Evolutionary conservation across 2,888 invertebrate species (phyloP).

Genomic region (Neoaliturus tenellus): DNA sequence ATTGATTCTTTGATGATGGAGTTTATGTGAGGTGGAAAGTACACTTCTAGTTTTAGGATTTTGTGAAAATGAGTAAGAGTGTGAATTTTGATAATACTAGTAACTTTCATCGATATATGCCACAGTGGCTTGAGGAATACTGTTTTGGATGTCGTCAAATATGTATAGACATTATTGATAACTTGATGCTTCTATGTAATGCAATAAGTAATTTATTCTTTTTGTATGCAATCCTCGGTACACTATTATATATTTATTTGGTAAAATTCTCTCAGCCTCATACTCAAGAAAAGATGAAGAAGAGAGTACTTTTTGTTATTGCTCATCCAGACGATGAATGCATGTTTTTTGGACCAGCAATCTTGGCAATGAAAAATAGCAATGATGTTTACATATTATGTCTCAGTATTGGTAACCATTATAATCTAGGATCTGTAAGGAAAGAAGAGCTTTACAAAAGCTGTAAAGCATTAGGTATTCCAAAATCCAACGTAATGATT

Average conservation of each 20-base stretch:
- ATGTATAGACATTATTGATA: not conserved
- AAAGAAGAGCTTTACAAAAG: slow-evolving; percentile 89
- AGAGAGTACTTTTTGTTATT: slow-evolving; percentile 85
- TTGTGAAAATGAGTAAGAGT: not conserved
- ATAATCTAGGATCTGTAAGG: slow-evolving; percentile 75
- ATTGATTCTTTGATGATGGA: no score
- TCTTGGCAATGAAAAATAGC: slow-evolving; percentile 80
- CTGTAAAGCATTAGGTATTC: slow-evolving; percentile 87
- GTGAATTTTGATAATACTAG: not conserved
- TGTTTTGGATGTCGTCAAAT: not conserved
- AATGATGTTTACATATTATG: slow-evolving; percentile 87
- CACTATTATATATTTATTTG: not conserved
- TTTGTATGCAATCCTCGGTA: not conserved
- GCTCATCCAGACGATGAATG: slow-evolving; percentile 99
- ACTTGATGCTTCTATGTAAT: not conserved
- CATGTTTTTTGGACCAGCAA: slow-evolving; percentile 98
- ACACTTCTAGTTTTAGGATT: no score
- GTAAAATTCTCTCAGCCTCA: not conserved
- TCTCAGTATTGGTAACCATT: slow-evolving; percentile 75
- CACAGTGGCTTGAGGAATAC: not conserved
- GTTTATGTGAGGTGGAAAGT: no score
- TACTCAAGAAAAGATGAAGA: not conserved
- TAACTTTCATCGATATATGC: not conserved
- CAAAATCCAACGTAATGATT: slow-evolving; percentile 82
- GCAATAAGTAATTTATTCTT: not conserved